Evolutionary conservation across 2,888 invertebrate genomes (phyloP).

Genomic region (Fragum fragum): DNA sequence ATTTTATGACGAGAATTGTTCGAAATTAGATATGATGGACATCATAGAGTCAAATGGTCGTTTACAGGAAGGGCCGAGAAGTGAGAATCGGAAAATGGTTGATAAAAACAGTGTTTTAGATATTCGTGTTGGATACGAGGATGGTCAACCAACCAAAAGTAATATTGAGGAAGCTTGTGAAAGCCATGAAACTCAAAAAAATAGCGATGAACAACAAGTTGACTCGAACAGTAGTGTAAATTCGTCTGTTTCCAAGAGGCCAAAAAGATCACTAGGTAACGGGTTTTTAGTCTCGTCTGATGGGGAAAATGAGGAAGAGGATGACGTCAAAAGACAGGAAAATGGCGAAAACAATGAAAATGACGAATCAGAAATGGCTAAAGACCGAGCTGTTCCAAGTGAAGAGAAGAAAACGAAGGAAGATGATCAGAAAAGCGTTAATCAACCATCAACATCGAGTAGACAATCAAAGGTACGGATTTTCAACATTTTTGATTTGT

Average conservation of each 20-base stretch:
- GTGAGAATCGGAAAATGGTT: neutral
- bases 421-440: neutral
- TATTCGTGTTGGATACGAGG: neutral
- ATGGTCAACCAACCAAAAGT: neutral
- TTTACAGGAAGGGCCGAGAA: neutral
- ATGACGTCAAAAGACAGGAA: neutral
- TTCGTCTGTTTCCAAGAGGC: neutral
- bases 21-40: conserved; percentile 9
- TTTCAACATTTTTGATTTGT: too few relatives aligned
- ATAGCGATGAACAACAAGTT: neutral
- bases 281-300: conserved; percentile 50
- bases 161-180: neutral
- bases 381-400: neutral
- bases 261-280: conserved; percentile 47
- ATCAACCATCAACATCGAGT: conserved; percentile 1
- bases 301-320: conserved; percentile 2
- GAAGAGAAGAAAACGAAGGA: neutral
- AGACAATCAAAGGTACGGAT: conserved; percentile 3
- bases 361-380: neutral
- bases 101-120: neutral
- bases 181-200: neutral
- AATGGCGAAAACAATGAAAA: neutral
- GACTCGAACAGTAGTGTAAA: neutral
- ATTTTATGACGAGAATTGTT: neutral
- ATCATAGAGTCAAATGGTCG: neutral